Evolutionary conservation across 2,113 vertebrate genomes (phyloP), one percentile per base, ranked within the genome.

Genomic region (Climacteris rufus): DNA sequence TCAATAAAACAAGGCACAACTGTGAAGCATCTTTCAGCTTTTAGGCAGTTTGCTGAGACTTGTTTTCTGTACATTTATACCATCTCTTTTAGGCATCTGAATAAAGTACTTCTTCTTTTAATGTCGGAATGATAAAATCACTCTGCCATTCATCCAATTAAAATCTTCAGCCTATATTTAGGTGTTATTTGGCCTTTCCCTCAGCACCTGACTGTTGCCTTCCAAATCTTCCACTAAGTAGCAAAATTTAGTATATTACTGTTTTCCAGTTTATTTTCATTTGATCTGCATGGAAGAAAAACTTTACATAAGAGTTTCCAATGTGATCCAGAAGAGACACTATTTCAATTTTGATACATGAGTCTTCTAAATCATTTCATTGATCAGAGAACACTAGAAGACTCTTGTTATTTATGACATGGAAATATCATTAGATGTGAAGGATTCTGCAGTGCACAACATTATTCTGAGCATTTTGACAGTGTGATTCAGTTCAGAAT

Each of bases 321-420:
- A 2, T 47, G 71, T 60, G 45, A 92, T 86, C 20, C 52, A 87
- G 61, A 87, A 86, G 50, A 89, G 33, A 11, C 44, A 23, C 33
- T 74, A 53, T 85, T 77, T 87, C 77, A 70, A 79, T 91, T 91
- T 91, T 74, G 37, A 76, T 69, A 56, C 30, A 61, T 69, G 71
- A 92, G 49, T 44, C 33, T 75, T 63, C 49, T 86, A 86, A 90
- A 89, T 93, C 1, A 94, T 95, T 96, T 93, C 72, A 90, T 56
- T 94, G 79, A 93, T 89, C 76, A 87, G 18, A 0, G 1, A 92
- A 79, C 53, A 84, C 64, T 39, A 28, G 52, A 61, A 8, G 16
- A 54, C 9, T 52, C 64, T 86, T 37, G 17, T 40, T 82, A 91
- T 89, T 95, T 89, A 68, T 87, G 76, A 50, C 65, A 75, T 33